Percentiles rank a stretch among this genome's conserved stretches.
Evolutionary conservation across 1,140 invertebrate genomes (phyloP).

Genomic region (Drosophila elegans): DNA sequence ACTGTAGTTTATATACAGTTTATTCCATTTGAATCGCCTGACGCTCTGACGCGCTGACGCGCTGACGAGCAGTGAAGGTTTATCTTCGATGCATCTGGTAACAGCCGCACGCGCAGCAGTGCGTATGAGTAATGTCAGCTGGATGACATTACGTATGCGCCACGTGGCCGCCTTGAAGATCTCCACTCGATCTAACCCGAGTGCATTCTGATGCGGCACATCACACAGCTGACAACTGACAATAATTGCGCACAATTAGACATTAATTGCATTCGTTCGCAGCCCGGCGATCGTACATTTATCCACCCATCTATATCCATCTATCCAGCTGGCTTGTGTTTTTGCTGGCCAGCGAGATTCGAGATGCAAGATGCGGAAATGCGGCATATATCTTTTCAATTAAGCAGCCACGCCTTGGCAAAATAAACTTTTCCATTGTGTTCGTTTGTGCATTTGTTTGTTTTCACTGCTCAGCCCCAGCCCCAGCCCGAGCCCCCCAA

Average conservation of each 20-base stretch:
- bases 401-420: constrained; percentile 53
- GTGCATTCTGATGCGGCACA: constrained; percentile 39
- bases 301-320: constrained; percentile 21
- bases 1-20: constrained; percentile 15
- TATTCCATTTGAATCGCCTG: constrained; percentile 29
- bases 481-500: neutral
- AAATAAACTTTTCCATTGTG: constrained; percentile 68
- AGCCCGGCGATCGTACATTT: constrained; percentile 55
- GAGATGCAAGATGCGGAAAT: constrained; percentile 69
- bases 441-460: constrained; percentile 40
- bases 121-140: constrained; percentile 72
- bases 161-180: constrained; percentile 64
- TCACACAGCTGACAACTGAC: constrained; percentile 51
- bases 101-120: constrained; percentile 39
- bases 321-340: constrained; percentile 53
- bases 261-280: constrained; percentile 80
- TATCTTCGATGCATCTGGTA: constrained; percentile 54
- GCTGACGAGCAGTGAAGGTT: constrained; percentile 62
- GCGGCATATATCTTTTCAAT: constrained; percentile 68
- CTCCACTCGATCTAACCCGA: constrained; percentile 7
- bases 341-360: constrained; percentile 28
- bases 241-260: constrained; percentile 81
- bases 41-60: constrained; percentile 20
- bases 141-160: constrained; percentile 63
- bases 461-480: constrained; percentile 10